Conservation (phyloP, 2,113 vertebrate genomes). For the Poecile atricapillus region DNA sequence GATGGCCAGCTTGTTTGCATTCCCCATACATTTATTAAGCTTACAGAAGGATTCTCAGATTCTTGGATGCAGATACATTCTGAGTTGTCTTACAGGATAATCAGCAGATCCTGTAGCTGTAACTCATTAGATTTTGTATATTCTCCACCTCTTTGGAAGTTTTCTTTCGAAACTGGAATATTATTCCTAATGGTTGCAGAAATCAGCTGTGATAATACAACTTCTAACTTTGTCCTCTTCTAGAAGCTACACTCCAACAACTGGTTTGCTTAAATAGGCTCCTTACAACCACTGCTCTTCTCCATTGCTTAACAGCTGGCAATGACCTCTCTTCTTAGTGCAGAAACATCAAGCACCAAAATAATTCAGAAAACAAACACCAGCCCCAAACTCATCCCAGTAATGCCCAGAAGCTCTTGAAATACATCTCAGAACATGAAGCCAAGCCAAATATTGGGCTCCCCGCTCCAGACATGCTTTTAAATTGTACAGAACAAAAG, state of each 20-base stretch:
- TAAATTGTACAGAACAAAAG: constrained; percentile 48
- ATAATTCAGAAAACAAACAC: constrained; percentile 22
- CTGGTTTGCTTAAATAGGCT: not conserved
- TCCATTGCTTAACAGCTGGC: not conserved
- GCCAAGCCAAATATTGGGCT: constrained; percentile 31
- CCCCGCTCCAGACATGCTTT: not conserved
- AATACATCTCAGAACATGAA: constrained; percentile 23
- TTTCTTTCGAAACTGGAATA: not conserved
- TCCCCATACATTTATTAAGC: not conserved
- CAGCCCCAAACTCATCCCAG: not conserved
- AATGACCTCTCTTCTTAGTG: not conserved
- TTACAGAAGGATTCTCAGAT: not conserved
- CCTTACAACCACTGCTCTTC: not conserved
- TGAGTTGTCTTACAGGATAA: not conserved
- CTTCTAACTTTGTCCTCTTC: not conserved
- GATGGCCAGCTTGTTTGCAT: not conserved
- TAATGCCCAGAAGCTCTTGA: constrained; percentile 39
- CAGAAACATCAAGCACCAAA: constrained; percentile 4
- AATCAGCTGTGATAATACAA: not conserved
- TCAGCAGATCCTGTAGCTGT: not conserved
- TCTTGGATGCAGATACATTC: not conserved
- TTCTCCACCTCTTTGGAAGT: not conserved
- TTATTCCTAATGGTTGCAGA: not conserved
- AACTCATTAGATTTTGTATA: not conserved
- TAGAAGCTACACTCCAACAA: not conserved